These are phyloP conservation scores for Conopomorpha cramerella DNA, from an alignment of 1,140 invertebrate species.

Conservation along the genomic window DNA sequence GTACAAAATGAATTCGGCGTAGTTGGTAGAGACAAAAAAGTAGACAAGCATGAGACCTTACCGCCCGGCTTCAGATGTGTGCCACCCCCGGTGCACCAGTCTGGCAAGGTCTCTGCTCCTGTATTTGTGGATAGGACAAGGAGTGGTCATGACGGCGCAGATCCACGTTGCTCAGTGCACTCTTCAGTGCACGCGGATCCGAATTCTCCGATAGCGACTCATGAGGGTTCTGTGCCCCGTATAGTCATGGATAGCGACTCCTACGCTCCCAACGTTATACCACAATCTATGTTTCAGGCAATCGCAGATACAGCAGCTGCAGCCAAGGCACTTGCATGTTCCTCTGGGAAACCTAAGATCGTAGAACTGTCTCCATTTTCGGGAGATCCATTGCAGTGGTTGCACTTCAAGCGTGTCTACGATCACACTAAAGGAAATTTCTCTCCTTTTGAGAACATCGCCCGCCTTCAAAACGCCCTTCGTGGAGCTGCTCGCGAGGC, in stretches of 20 bases:
- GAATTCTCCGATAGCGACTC: too few relatives aligned
- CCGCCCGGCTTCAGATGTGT: too few relatives aligned
- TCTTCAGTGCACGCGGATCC: not conserved
- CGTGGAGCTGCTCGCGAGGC: conserved; percentile 7
- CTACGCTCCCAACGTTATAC: not conserved
- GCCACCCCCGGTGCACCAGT: too few relatives aligned
- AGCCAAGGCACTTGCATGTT: not conserved
- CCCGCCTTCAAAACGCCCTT: conserved; percentile 4
- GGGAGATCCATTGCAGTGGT: not conserved
- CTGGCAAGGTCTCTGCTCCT: too few relatives aligned
- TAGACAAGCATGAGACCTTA: too few relatives aligned
- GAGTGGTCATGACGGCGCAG: too few relatives aligned
- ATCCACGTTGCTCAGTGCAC: too few relatives aligned
- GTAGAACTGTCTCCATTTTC: not conserved
- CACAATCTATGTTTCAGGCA: not conserved
- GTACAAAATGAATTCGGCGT: too few relatives aligned
- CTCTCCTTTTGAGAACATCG: conserved; percentile 2
- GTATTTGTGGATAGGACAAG: too few relatives aligned
- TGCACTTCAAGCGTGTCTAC: conserved; percentile 1
- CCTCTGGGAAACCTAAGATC: not conserved
- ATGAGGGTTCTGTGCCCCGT: not conserved
- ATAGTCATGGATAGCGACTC: not conserved
- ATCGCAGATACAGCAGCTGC: not conserved
- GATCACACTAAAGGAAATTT: conserved; percentile 1
- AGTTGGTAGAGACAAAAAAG: not conserved